These are phyloP conservation scores for Anarsia innoxiella DNA, from an alignment of 2,888 invertebrate genomes.

Conservation along the genomic window DNA sequence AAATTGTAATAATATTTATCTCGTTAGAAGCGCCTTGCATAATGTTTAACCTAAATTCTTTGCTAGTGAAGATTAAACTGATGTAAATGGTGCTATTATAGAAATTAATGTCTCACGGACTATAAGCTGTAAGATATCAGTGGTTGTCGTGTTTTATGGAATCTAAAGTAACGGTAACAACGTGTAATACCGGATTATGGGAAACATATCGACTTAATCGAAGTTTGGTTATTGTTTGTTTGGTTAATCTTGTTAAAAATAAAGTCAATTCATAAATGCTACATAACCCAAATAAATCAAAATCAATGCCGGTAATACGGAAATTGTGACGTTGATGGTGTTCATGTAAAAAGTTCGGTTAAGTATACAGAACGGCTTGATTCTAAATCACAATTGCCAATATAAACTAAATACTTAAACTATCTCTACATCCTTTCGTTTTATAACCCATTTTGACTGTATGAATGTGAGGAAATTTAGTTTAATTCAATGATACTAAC, in stretches of 20 bases:
- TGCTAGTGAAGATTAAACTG: constrained; percentile 7
- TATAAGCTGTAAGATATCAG: constrained; percentile 5
- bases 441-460: too few species aligned
- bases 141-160: neutral
- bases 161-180: constrained; percentile 1
- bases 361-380: too few species aligned
- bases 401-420: too few species aligned
- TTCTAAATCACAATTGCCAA: too few species aligned
- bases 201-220: constrained; percentile 1
- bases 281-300: too few species aligned
- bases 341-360: too few species aligned
- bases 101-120: constrained; percentile 5
- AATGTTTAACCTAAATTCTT: neutral
- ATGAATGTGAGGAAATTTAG: too few species aligned
- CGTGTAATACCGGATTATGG: constrained; percentile 1
- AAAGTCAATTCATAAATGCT: too few species aligned
- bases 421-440: too few species aligned
- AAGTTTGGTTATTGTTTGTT: neutral
- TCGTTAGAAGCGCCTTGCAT: neutral
- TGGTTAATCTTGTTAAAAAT: neutral
- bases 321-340: too few species aligned
- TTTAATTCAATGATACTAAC: too few species aligned
- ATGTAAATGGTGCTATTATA: constrained; percentile 6
- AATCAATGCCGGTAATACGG: neutral
- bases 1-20: too few species aligned